These are phyloP conservation scores for Pomatostomus ruficeps DNA, from an alignment of 2,113 vertebrate species.

Conservation along the genomic window DNA sequence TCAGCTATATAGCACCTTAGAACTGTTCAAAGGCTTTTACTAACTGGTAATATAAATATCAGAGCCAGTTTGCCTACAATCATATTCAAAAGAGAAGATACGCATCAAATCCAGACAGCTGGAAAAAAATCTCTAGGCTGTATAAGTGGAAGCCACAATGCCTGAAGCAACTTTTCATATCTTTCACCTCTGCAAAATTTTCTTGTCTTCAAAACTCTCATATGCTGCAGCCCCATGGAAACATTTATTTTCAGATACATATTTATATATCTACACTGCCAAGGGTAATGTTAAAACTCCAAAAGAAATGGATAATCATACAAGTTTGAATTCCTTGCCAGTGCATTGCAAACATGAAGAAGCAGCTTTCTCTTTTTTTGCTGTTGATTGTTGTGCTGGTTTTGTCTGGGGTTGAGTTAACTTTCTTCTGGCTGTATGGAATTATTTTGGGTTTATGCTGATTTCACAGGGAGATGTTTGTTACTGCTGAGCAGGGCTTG, in stretches of 20 bases:
- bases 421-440: neutral
- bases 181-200: constrained; percentile 2
- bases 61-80: constrained; percentile 1
- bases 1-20: neutral
- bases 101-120: neutral
- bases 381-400: neutral
- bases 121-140: neutral
- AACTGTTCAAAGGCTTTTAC: neutral
- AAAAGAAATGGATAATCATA: neutral
- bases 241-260: neutral
- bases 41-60: neutral
- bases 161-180: constrained; percentile 14
- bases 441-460: neutral
- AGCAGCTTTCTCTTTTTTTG: neutral
- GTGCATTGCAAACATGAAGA: neutral
- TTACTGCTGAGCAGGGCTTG: neutral
- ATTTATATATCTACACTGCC: neutral
- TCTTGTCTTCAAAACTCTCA: neutral
- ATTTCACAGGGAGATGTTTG: neutral
- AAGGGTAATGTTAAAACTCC: neutral
- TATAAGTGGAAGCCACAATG: neutral
- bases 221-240: neutral
- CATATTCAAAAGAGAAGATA: constrained; percentile 23
- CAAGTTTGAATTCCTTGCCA: neutral
- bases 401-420: neutral